These are phyloP conservation scores for Rhombomys opimus DNA, from an alignment of 2,113 vertebrate species.

Conservation along the genomic window DNA sequence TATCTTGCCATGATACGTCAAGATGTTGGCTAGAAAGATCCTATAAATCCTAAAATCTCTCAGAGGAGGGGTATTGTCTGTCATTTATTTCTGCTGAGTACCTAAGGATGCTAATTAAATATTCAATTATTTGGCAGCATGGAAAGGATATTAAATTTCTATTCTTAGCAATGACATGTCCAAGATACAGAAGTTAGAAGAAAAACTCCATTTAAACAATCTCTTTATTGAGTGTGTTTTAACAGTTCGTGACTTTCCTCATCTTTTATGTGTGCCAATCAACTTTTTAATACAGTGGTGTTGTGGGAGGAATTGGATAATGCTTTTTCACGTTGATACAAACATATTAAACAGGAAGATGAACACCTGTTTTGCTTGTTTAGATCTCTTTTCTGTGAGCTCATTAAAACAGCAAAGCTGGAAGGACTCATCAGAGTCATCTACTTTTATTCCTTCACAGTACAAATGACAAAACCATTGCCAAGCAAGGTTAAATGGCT, in stretches of 20 bases:
- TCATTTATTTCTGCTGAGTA: conserved; percentile 50
- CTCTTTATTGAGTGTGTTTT: conserved; percentile 44
- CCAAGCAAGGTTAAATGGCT: conserved; percentile 36
- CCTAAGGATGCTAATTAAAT: conserved; percentile 57
- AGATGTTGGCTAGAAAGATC: neutral
- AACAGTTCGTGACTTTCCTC: conserved; percentile 40
- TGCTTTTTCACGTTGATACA: neutral
- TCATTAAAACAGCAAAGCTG: conserved; percentile 57
- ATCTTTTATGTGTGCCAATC: conserved; percentile 7
- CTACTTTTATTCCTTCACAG: conserved; percentile 57
- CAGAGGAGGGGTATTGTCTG: neutral
- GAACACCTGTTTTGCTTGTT: conserved; percentile 30
- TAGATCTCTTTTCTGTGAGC: conserved; percentile 1
- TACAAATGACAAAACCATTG: conserved; percentile 61
- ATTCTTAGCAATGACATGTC: conserved; percentile 9
- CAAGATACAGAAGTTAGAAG: conserved; percentile 36
- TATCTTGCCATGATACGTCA: conserved; percentile 11
- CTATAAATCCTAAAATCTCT: conserved; percentile 32
- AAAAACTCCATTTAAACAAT: conserved; percentile 30
- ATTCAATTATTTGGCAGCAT: conserved; percentile 29
- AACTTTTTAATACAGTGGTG: conserved; percentile 22
- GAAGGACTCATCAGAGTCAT: conserved; percentile 45
- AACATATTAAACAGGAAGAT: conserved; percentile 53
- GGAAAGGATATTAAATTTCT: conserved; percentile 62
- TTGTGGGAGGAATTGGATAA: neutral